Base-by-base conservation (phyloP, 1,140 invertebrate genomes). In the Lerema accius region DNA sequence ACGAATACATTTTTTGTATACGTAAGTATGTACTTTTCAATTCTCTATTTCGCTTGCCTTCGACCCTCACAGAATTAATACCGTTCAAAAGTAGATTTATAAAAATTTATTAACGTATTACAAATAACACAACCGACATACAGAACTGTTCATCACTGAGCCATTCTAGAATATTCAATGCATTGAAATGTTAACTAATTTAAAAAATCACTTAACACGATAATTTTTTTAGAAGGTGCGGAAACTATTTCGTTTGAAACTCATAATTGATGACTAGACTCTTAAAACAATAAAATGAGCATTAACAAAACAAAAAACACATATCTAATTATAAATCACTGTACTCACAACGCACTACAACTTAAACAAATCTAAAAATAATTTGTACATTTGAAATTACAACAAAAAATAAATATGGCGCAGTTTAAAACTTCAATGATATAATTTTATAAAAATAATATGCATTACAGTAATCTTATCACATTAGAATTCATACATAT, bases 271-370 rank as follows among this genome's bases (percentile, higher is more conserved):
- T 89, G 87, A 90, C 87, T 90, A 90, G 87, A 90, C 80, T 88
- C 81, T 86, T 90, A 88, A 82, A 89, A 87, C 77, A 86, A 84
- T 78, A 80, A 84, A 82, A 83, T 89, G 86, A 89, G 86, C 86
- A 89, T 89, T 89, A 86, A 88, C 82, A 87, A 84, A 84, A 85
- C 64, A 75, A 78, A 78, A 82, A 73, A 78, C 71, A 78, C 69
- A 58, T 80, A 67, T 74, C 67, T 76, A 76, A 42, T 67, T 67
- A 65, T 59, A 45, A 64, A 35, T 42, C 68, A 68, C n/a, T 60
- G 63, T 60, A 65, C 68, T 61, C 71, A 66, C 68, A 63, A 62
- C 39, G n/a, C 35, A n/a, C n/a, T 7, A 14, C 26, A 26, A 46
- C 42, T 45, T 26, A 35, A 43, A 59, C 35, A 17, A 23, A 48